Conservation (phyloP, 2,113 vertebrate species). For the Gnathonemus echidnorhynchus region DNA sequence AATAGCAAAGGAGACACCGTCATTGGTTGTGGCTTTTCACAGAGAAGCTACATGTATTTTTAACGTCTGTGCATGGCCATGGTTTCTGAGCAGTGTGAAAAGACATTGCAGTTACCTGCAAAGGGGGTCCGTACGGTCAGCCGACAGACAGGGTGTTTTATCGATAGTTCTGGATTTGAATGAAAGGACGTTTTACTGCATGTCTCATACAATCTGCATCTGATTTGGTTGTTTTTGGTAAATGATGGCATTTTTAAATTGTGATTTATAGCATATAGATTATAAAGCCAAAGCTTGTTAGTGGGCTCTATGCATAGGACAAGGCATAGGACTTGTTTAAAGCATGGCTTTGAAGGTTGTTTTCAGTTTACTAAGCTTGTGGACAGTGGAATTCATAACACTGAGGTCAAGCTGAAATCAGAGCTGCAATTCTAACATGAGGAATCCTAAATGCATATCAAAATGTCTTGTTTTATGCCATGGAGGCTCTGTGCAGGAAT, state of each 20-base stretch:
- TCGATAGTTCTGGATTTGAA: not conserved
- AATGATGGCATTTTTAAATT: not conserved
- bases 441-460: not conserved
- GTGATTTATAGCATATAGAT: not conserved
- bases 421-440: not conserved
- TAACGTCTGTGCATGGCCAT: conserved; percentile 38
- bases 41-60: conserved; percentile 52
- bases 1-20: conserved; percentile 26
- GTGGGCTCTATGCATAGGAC: not conserved
- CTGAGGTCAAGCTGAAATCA: not conserved
- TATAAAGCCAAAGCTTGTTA: not conserved
- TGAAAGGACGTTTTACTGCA: not conserved
- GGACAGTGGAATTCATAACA: not conserved
- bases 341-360: not conserved
- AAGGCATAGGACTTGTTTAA: not conserved
- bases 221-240: not conserved
- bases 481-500: not conserved
- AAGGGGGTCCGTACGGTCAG: not conserved
- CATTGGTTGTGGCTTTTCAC: conserved; percentile 42
- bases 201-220: not conserved
- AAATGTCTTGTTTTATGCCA: not conserved
- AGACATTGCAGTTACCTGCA: not conserved
- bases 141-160: not conserved
- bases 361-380: not conserved
- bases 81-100: not conserved